phyloP scores from a whole-genome alignment of 2,113 vertebrate species.

The Macaca nemestrina region DNA sequence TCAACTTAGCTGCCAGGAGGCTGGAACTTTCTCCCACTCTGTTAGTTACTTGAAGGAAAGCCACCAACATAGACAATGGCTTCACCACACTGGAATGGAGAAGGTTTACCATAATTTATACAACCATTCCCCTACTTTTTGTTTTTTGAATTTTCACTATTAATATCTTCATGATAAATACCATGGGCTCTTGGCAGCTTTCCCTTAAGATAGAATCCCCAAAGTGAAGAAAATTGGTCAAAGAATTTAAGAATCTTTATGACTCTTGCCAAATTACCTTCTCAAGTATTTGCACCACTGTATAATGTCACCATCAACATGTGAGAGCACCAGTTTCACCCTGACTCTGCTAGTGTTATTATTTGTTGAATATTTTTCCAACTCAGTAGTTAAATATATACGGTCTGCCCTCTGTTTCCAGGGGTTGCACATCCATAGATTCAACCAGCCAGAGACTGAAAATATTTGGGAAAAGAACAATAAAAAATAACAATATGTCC shows the following conservation, averaged over 20 bases:
- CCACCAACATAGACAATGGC: fast-evolving
- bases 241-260: not conserved
- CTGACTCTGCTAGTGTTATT: not conserved
- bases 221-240: not conserved
- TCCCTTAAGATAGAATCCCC: not conserved
- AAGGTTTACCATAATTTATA: not conserved
- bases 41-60: not conserved
- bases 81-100: fast-evolving
- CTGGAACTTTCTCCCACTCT: not conserved
- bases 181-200: not conserved
- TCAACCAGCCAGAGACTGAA: not conserved
- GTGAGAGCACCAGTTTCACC: not conserved
- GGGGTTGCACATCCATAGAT: not conserved
- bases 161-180: not conserved
- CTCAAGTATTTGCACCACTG: not conserved
- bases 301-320: not conserved
- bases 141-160: not conserved
- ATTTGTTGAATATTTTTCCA: not conserved
- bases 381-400: not conserved
- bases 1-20: not conserved
- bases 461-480: not conserved
- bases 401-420: not conserved
- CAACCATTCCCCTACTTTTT: not conserved
- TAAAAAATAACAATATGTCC: not conserved
- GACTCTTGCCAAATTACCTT: not conserved